A percentile compares a stretch with the other conserved stretches of the same genome.
Conservation (phyloP, 2,797 vertebrate genomes). For the Manis crassicaudata region DNA sequence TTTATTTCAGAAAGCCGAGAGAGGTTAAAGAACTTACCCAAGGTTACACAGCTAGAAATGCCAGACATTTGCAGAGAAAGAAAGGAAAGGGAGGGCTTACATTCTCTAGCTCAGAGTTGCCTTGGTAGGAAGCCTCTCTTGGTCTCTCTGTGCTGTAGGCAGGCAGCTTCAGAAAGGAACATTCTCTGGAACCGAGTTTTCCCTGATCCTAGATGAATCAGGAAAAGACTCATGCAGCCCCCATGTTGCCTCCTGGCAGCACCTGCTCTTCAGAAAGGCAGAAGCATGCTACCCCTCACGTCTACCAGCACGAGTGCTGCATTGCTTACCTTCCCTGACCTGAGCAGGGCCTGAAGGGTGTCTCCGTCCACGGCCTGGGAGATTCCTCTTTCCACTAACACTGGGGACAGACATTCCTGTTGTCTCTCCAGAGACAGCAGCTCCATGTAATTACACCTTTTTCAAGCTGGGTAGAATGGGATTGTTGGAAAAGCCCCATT, state of each 20-base stretch:
- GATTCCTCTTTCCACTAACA: not conserved
- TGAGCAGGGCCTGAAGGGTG: not conserved
- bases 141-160: not conserved
- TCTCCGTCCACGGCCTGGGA: not conserved
- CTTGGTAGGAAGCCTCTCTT: not conserved
- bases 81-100: not conserved
- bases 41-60: not conserved
- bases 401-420: not conserved
- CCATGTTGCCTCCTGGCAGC: not conserved
- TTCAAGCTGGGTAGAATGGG: slow-evolving; percentile 25
- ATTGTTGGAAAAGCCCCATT: slow-evolving; percentile 55
- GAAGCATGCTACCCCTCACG: not conserved
- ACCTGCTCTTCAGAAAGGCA: not conserved
- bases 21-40: not conserved
- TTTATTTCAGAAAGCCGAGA: not conserved
- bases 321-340: not conserved
- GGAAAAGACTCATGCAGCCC: not conserved
- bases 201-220: not conserved
- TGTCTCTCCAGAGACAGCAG: not conserved
- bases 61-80: not conserved
- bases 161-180: not conserved
- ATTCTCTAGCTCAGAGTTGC: not conserved
- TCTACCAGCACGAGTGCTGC: not conserved
- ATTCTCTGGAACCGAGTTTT: not conserved
- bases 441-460: slow-evolving; percentile 28